Evolutionary conservation across 2,113 vertebrate species (phyloP), one percentile per base, ranked within the genome.

Genomic region (Rhabdomys dilectus): DNA sequence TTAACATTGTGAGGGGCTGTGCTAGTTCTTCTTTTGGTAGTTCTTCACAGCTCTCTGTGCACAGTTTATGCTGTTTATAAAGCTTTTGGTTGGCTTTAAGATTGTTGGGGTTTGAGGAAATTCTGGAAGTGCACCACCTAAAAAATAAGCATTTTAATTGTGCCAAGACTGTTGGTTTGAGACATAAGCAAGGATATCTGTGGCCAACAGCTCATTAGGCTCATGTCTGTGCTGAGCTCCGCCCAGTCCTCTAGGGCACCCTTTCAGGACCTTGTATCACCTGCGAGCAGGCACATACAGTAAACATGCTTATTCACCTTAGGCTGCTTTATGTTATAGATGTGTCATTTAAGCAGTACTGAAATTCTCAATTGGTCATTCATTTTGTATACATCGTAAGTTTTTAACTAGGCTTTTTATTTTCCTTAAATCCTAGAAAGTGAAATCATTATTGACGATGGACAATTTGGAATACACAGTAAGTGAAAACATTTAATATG

Each of bases 401-500:
- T 97, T 72, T 70, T 92, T 98, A 98, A 98, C 84, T 97, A 66
- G 2, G 42, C 91, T 94, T 98, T 89, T 94, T 96, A 95, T 96
- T 97, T 97, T 95, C 95, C 98, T 98, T 98, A 95, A 98, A 97
- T 99, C 99, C 89, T 99, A 99, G 99, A 98, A 94, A 95, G 97
- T 78, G 97, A 99, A 97, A 98, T 98, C 82, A 97, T 96, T 95
- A 98, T 99, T 88, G 98, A 99, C 0, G 99, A 99, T 39, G 99
- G 99, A 87, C 93, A 99, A 34, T 99, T 99, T 98, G 99, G 99
- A 98, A 93, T 99, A 88, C 98, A 98, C 97, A 99, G 99, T 99
- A 99, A 99, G 99, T 99, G 95, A 85, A 96, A 84, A 45, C 88
- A 3, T 91, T 95, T 97, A 53, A 68, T 88, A 21, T 26, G 26